Percentiles rank a stretch among this genome's conserved stretches.
These are phyloP conservation scores for Patella caerulea DNA, from an alignment of 2,888 invertebrate species.

Conservation along the genomic window DNA sequence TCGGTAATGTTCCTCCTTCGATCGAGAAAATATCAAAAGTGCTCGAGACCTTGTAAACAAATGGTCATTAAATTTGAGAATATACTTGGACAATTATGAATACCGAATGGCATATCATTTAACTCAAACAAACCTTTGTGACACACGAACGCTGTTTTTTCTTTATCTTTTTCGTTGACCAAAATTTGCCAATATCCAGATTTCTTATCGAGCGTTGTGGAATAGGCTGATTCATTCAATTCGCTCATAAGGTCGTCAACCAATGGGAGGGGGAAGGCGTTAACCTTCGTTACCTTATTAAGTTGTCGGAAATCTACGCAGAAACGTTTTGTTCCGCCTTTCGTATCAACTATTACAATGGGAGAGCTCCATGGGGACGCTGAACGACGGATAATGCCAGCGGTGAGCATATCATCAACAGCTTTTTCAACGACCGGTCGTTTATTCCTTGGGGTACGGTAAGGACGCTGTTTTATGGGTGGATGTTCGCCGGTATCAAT, in stretches of 20 bases:
- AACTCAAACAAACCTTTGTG: slow-evolving; percentile 35
- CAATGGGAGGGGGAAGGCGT: slow-evolving; percentile 29
- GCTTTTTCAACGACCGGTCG: slow-evolving; percentile 32
- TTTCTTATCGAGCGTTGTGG: slow-evolving; percentile 27
- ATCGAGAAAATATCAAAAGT: slow-evolving; percentile 29
- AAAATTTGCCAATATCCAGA: slow-evolving; percentile 35
- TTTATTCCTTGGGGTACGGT: slow-evolving; percentile 32
- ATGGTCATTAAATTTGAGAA: slow-evolving; percentile 31
- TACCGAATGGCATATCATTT: slow-evolving; percentile 33
- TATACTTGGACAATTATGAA: slow-evolving; percentile 28
- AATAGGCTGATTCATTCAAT: slow-evolving; percentile 30
- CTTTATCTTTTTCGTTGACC: slow-evolving; percentile 31
- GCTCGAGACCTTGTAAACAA: slow-evolving; percentile 29
- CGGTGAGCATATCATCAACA: slow-evolving; percentile 33
- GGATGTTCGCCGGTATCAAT: slow-evolving; percentile 16
- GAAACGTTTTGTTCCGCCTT: slow-evolving; percentile 18
- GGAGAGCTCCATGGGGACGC: slow-evolving; percentile 27
- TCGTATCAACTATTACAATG: slow-evolving; percentile 31
- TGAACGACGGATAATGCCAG: slow-evolving; percentile 30
- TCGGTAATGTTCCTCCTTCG: slow-evolving; percentile 33
- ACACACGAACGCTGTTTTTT: slow-evolving; percentile 34
- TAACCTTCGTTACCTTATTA: slow-evolving; percentile 26
- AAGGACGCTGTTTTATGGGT: slow-evolving; percentile 33
- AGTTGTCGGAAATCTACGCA: slow-evolving; percentile 9
- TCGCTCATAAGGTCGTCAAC: slow-evolving; percentile 32